phyloP scores from a whole-genome alignment of 2,113 vertebrate species.

The Dipodomys ordii region DNA sequence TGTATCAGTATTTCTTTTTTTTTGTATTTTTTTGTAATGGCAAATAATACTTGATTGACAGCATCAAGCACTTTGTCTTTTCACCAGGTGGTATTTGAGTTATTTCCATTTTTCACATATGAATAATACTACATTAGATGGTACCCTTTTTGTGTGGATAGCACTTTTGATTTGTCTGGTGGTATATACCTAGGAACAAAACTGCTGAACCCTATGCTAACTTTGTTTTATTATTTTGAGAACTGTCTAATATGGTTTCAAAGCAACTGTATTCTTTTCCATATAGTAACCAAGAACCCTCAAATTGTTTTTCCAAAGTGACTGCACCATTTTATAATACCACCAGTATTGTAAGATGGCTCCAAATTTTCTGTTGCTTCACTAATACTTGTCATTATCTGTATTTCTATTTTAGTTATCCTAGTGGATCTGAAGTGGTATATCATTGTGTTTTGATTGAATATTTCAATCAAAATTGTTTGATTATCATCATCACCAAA shows the following conservation, averaged over 20 bases:
- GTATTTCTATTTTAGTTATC: slow-evolving; percentile 24
- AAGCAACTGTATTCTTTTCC: neutral
- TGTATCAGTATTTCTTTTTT: neutral
- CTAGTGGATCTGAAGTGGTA: neutral
- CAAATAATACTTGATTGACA: neutral
- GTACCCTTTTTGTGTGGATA: neutral
- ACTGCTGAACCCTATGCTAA: neutral
- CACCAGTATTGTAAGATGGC: neutral
- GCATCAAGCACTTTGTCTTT: neutral
- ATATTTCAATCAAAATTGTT: neutral
- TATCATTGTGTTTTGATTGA: neutral
- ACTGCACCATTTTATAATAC: neutral
- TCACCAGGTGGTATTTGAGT: neutral
- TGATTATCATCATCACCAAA: no score
- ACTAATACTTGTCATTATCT: neutral
- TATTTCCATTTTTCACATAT: neutral
- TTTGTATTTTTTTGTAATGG: neutral
- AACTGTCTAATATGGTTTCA: neutral
- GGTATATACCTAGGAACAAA: neutral
- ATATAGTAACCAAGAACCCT: neutral
- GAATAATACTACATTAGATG: neutral
- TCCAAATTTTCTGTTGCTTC: neutral
- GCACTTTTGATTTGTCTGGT: neutral
- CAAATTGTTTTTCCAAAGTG: neutral
- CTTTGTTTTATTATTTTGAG: neutral